Evolutionary conservation across 2,888 invertebrate species (phyloP).

Genomic region (Pharmacophagus antenor): DNA sequence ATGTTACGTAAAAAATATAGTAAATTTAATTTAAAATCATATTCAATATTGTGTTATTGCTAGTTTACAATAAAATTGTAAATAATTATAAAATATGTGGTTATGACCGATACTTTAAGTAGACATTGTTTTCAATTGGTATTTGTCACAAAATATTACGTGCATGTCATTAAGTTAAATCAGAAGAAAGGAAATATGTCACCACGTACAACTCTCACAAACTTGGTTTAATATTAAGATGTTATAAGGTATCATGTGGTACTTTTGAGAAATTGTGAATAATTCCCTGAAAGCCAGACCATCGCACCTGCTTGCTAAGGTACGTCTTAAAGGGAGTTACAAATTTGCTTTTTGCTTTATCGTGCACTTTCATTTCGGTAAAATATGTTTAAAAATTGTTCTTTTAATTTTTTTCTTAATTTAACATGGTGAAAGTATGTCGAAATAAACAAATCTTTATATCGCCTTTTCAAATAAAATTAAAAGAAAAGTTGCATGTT

Average conservation of each 20-base stretch:
- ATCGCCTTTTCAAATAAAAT: too few relatives aligned
- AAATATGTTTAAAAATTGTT: neutral
- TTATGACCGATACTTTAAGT: too few relatives aligned
- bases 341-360: slow-evolving; percentile 15
- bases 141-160: neutral
- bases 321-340: slow-evolving; percentile 18
- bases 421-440: too few relatives aligned
- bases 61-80: too few relatives aligned
- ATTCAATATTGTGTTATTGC: too few relatives aligned
- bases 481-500: too few relatives aligned
- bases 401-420: neutral
- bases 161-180: too few relatives aligned
- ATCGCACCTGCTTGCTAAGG: slow-evolving; percentile 25
- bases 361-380: neutral
- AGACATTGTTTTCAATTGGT: neutral
- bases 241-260: slow-evolving; percentile 28
- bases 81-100: too few relatives aligned
- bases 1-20: too few relatives aligned
- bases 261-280: slow-evolving; percentile 26
- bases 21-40: too few relatives aligned
- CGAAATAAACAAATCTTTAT: too few relatives aligned
- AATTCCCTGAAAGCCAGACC: slow-evolving; percentile 28
- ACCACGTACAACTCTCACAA: slow-evolving; percentile 3
- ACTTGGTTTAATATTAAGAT: slow-evolving; percentile 27
- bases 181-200: neutral